Conservation (phyloP, 2,797 vertebrate genomes). For the Argya squamiceps region DNA sequence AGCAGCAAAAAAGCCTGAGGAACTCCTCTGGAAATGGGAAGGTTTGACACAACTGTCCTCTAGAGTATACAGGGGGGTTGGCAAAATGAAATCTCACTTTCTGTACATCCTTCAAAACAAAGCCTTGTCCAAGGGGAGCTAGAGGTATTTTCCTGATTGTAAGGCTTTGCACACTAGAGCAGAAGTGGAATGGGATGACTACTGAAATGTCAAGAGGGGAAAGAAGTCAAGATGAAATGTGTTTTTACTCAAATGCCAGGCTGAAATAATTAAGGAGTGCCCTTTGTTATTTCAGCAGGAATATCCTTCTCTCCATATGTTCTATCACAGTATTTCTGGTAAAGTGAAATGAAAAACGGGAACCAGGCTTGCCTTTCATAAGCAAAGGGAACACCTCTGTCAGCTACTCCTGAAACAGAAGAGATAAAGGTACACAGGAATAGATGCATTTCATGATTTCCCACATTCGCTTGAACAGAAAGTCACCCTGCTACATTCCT, state of each 20-base stretch:
- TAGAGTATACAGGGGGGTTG: background rate
- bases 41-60: background rate
- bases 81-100: background rate
- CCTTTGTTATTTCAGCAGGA: background rate
- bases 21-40: background rate
- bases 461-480: conserved; percentile 26
- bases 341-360: background rate
- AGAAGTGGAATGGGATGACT: background rate
- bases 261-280: background rate
- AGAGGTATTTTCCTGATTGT: background rate
- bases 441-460: conserved; percentile 8
- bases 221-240: background rate
- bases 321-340: background rate
- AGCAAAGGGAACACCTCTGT: background rate
- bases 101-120: background rate
- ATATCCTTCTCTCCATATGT: background rate
- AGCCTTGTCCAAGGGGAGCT: background rate
- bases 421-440: background rate
- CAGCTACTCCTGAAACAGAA: background rate
- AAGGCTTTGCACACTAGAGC: background rate
- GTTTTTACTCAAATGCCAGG: background rate
- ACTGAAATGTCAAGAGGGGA: background rate
- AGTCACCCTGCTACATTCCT: conserved; percentile 64
- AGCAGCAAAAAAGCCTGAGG: background rate
- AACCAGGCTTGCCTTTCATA: background rate